Conservation (phyloP, 23 tunicate species). For the Halocynthia roretzi region DNA sequence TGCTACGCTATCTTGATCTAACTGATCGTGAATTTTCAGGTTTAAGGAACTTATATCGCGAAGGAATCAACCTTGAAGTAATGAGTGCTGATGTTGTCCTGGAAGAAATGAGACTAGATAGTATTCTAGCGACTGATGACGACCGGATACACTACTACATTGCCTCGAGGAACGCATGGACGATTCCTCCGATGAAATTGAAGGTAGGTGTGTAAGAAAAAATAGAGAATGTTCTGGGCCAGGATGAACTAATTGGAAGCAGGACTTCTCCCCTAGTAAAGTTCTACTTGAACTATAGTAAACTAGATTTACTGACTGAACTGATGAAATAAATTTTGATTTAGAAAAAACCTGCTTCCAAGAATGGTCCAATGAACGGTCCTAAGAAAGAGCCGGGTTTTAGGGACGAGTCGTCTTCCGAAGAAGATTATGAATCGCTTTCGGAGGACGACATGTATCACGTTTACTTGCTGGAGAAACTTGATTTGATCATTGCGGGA, state of each 20-base stretch:
- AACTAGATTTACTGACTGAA: too few species aligned
- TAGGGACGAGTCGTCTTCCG: constrained; percentile 41
- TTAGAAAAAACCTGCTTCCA: constrained; percentile 18
- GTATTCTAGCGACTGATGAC: constrained; percentile 50
- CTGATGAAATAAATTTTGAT: not conserved
- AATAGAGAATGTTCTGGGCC: not conserved
- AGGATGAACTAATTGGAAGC: constrained; percentile 3
- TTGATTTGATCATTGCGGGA: constrained; percentile 77
- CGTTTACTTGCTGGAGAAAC: constrained; percentile 71
- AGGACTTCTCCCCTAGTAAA: too few species aligned
- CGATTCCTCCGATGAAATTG: constrained; percentile 37
- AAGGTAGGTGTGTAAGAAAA: constrained; percentile 16
- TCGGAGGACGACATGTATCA: constrained; percentile 91
- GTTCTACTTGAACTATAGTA: not conserved
- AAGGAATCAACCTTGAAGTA: constrained; percentile 88
- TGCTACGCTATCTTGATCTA: not conserved
- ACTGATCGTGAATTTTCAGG: constrained; percentile 22
- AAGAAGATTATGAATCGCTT: constrained; percentile 71
- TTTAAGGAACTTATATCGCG: constrained; percentile 48
- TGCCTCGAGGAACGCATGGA: constrained; percentile 66
- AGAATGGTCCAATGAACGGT: not conserved
- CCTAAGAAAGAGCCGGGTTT: constrained; percentile 17
- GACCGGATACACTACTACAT: constrained; percentile 35
- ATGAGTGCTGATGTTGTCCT: constrained; percentile 76
- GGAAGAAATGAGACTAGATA: constrained; percentile 87